Percentiles rank a stretch among this genome's conserved stretches.
phyloP scores from a whole-genome alignment of 2,888 invertebrate genomes.

The Latheticus oryzae region DNA sequence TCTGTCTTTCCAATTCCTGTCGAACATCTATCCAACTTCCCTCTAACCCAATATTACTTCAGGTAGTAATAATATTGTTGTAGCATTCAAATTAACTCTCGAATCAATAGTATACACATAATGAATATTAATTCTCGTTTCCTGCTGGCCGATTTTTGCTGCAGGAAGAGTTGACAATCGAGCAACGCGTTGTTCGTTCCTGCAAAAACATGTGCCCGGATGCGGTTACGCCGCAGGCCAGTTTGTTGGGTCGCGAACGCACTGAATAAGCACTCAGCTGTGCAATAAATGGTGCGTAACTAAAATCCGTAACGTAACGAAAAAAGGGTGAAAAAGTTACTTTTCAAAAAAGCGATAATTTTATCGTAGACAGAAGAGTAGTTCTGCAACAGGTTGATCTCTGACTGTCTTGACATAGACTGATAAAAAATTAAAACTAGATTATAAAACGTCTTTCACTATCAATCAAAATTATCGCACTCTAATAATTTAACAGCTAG shows the following conservation, averaged over 20 bases:
- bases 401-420: conserved; percentile 1
- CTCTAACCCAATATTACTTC: conserved; percentile 28
- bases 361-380: no score
- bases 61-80: conserved; percentile 27
- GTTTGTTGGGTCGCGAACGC: conserved; percentile 43
- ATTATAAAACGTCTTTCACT: conserved; percentile 9
- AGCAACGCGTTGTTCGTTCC: conserved; percentile 45
- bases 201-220: conserved; percentile 61
- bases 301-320: conserved; percentile 28
- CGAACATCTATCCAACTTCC: conserved; percentile 11
- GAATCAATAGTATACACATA: no score
- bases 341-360: no score
- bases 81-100: no score
- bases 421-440: conserved; percentile 2
- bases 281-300: conserved; percentile 33
- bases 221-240: conserved; percentile 57
- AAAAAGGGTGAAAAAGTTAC: conserved; percentile 13
- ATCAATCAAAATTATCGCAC: conserved; percentile 21
- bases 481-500: conserved; percentile 19
- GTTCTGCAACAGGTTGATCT: conserved; percentile 10
- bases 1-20: no score
- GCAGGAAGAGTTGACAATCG: conserved; percentile 45
- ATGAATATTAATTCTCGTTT: conserved; percentile 31
- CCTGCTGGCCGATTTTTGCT: conserved; percentile 30
- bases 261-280: conserved; percentile 42